Base-by-base conservation (phyloP, 1,140 invertebrate species). In the Colletes latitarsis region DNA sequence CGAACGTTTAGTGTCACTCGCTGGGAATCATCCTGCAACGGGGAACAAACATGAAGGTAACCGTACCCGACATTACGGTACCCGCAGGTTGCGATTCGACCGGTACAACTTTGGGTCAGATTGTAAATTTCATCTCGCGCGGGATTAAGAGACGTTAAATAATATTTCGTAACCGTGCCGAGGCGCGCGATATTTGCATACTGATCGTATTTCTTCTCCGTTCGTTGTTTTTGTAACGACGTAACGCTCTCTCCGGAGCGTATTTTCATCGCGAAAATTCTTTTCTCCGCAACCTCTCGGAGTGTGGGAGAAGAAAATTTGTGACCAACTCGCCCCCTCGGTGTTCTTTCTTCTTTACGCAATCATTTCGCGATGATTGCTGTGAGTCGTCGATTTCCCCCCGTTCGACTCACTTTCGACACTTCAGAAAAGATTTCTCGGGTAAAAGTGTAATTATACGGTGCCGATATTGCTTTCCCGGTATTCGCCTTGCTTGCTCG, bases 121-220 rank as follows among this genome's bases (percentile, higher is more conserved):
- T 39, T 53, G 49, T 64, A 72, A 78, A 73, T 78, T 64, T 72
- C 14, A 60, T 4, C n/a, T 46, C 8, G 72, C 49, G 49, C 17
- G 62, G 55, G 60, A 55, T 53, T 9, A n/a, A 49, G 14, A 43
- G 43, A 67, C 53, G 15, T 73, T 74, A 74, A 75, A 52, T 41
- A 67, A 66, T n/a, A 14, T 80, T 80, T 12, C 63, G 52, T 53
- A 74, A 80, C 6, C 53, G 19, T 5, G 49, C 39, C 53, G 21
- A 17, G 62, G 63, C 69, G 53, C 58, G 58, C 58, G 46, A 63
- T 58, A 80, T 80, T 80, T 75, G 53, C 77, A 75, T 75, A 60
- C 63, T 70, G 53, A 74, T 80, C 63, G 62, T 19, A 72, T 39
- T 55, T 71, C 58, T 69, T 60, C 15, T 21, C 43, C 17, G 72